These are phyloP conservation scores for Cotesia glomerata DNA, from an alignment of 1,140 invertebrate genomes.

Conservation along the genomic window DNA sequence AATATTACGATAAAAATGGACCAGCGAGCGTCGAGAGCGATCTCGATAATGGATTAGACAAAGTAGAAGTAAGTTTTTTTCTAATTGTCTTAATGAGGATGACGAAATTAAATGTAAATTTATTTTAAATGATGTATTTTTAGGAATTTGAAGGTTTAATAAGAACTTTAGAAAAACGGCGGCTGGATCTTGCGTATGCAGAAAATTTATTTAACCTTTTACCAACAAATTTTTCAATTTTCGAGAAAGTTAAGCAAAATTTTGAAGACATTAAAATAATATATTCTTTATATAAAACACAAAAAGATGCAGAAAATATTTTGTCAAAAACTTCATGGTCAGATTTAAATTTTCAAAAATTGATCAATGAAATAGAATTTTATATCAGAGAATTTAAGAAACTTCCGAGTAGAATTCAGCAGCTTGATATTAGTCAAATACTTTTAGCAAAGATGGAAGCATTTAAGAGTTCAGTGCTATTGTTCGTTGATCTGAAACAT, in stretches of 20 bases:
- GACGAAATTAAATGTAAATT: too few species aligned
- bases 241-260: conserved; percentile 74
- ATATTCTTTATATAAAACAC: conserved; percentile 79
- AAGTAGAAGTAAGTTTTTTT: conserved; percentile 68
- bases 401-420: conserved; percentile 66
- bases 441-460: conserved; percentile 85
- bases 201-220: conserved; percentile 87
- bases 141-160: conserved; percentile 74
- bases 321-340: conserved; percentile 89
- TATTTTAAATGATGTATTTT: not conserved
- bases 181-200: conserved; percentile 75
- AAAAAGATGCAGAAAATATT: conserved; percentile 75
- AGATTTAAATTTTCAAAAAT: conserved; percentile 80
- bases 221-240: conserved; percentile 80
- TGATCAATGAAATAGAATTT: conserved; percentile 85
- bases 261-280: conserved; percentile 76
- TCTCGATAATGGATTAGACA: conserved; percentile 73
- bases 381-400: conserved; percentile 81
- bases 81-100: not conserved
- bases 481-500: conserved; percentile 90
- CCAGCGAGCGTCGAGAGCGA: conserved; percentile 79
- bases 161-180: conserved; percentile 70
- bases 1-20: conserved; percentile 75
- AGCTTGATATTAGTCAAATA: conserved; percentile 68
- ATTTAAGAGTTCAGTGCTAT: conserved; percentile 84